phyloP scores from a whole-genome alignment of 2,888 invertebrate genomes.

The Drosophila diplacantha region DNA sequence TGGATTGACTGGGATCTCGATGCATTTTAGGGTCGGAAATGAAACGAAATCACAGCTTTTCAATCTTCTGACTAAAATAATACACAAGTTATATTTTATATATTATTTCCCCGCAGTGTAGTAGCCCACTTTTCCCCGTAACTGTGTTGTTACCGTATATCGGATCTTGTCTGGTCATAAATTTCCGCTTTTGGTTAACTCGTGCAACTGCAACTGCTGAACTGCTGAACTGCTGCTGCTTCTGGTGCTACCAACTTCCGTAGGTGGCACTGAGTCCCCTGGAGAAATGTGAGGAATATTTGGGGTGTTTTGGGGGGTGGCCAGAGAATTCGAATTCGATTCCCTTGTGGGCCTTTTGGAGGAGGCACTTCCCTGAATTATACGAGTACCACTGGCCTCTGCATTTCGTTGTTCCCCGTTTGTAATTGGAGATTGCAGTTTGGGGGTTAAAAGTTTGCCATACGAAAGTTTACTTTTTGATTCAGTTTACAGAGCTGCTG shows the following conservation, averaged over 20 bases:
- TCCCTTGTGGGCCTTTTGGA: conserved; percentile 12
- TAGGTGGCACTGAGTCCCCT: conserved; percentile 1
- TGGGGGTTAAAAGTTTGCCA: conserved; percentile 54
- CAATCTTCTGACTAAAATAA: neutral
- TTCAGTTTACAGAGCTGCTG: conserved; percentile 32
- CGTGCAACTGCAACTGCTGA: conserved; percentile 27
- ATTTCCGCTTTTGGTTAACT: conserved; percentile 64
- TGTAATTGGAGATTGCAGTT: conserved; percentile 72
- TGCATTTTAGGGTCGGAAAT: too few relatives aligned
- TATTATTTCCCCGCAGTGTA: neutral
- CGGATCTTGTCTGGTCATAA: conserved; percentile 54
- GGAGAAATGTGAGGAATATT: conserved; percentile 4
- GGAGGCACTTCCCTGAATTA: conserved; percentile 2
- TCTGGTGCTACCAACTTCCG: conserved; percentile 12
- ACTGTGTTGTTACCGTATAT: conserved; percentile 30
- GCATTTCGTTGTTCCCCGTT: conserved; percentile 32
- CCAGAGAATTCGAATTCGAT: conserved; percentile 19
- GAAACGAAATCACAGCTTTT: too few relatives aligned
- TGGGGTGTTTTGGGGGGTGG: neutral
- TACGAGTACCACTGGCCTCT: conserved; percentile 8
- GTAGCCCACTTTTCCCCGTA: neutral
- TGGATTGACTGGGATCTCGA: too few relatives aligned
- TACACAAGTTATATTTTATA: neutral
- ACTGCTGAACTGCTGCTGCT: conserved; percentile 7
- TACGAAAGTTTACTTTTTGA: conserved; percentile 64